Base-by-base conservation (phyloP, 2,113 vertebrate genomes). In the Sigmodon hispidus region DNA sequence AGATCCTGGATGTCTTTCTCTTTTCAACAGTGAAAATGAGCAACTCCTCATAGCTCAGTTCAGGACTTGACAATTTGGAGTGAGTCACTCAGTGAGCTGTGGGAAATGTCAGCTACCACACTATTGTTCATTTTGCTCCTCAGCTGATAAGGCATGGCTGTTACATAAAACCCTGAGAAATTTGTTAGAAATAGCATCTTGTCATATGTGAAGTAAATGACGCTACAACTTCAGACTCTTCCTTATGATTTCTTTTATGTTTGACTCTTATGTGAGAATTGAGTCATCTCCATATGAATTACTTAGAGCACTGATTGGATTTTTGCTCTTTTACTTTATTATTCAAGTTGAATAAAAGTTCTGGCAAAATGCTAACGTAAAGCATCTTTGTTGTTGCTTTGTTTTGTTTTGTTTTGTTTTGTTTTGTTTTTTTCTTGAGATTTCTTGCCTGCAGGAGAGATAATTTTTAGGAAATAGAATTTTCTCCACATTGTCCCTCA, bases 121-220 rank as follows among this genome's bases (percentile, higher is more conserved):
- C 10, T 59, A 40, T n/a, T 92, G 59, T 86, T 94, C 80, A 88
- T 76, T 96, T 90, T 84, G 70, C 34, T 95, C 26, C 36, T 87
- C 36, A 57, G 26, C 45, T 91, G 48, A 57, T 76, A 72, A 96
- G 31, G n/a, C 26, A 26, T 61, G 80, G 24, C 48, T 95, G 24
- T 75, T 86, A 77, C 10, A 57, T 59, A 94, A 93, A 91, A 67
- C 59, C 34, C 89, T 34, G 59, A 94, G 52, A 76, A 87, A 40
- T 77, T 89, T 87, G 45, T 26, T 95, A 91, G 75, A 91, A 95
- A 91, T 72, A 73, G 36, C 79, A 93, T 57, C 21, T 91, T 93
- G 81, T 91, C 63, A 91, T 50, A 61, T 80, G 9, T 87, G 90
- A 91, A 87, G 7, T 57, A 72, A 94, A 94, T 87, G 4, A 69